Conservation (phyloP, 2,113 vertebrate genomes). For the Otolemur garnettii region DNA sequence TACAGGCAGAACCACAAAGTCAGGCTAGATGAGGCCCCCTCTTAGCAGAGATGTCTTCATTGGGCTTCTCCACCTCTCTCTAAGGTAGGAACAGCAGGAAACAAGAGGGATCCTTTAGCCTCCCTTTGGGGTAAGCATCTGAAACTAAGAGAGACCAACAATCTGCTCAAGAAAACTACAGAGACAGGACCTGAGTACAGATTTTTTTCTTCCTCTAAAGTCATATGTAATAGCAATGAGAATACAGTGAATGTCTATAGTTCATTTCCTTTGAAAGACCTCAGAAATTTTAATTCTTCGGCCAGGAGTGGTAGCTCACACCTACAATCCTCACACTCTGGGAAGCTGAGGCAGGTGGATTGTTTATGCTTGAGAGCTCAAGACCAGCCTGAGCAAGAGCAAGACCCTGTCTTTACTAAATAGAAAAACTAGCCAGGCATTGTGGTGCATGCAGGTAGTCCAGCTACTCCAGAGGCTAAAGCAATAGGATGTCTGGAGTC, state of each 20-base stretch:
- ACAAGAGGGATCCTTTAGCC: background rate
- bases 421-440: too few relatives aligned
- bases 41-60: rapidly evolving
- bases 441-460: too few relatives aligned
- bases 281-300: background rate
- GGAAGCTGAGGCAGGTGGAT: too few relatives aligned
- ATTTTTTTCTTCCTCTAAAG: background rate
- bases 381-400: too few relatives aligned
- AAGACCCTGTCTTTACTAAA: too few relatives aligned
- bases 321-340: too few relatives aligned
- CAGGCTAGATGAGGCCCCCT: background rate
- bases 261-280: background rate
- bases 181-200: background rate
- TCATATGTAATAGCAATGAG: background rate
- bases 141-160: background rate
- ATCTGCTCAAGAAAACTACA: background rate
- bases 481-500: too few relatives aligned
- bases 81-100: background rate
- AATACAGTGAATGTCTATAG: background rate
- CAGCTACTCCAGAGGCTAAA: too few relatives aligned
- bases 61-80: background rate
- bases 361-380: too few relatives aligned
- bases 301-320: too few relatives aligned
- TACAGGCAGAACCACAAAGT: too few relatives aligned
- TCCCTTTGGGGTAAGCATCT: background rate